Conservation (phyloP, 64 coral and sea anemone genomes). For the Porites lutea region DNA sequence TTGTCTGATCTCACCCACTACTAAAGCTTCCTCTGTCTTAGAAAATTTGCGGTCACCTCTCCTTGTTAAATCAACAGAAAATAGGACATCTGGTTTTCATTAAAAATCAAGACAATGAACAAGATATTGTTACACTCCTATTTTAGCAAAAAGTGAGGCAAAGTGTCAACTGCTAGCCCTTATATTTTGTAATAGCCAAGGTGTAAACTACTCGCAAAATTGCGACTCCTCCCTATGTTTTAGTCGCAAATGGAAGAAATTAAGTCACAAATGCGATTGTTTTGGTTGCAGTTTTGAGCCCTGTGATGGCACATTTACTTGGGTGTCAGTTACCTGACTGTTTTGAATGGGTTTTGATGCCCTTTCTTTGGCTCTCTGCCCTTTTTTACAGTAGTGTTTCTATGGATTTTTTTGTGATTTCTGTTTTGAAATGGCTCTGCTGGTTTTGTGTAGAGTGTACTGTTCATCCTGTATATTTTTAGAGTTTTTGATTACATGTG, state of each 20-base stretch:
- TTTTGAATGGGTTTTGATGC: no score
- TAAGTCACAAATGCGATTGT: no score
- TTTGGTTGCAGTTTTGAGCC: background rate
- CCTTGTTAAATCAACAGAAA: constrained; percentile 18
- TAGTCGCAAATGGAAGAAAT: background rate
- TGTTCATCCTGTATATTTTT: no score
- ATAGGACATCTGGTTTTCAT: background rate
- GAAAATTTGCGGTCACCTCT: background rate
- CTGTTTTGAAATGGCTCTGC: no score
- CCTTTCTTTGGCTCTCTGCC: no score
- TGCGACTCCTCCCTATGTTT: background rate
- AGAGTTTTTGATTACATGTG: no score
- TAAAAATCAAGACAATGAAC: no score
- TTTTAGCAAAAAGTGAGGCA: background rate
- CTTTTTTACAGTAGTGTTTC: no score
- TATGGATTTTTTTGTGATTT: no score
- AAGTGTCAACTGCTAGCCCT: background rate
- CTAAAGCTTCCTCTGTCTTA: constrained; percentile 38
- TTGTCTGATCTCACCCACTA: background rate
- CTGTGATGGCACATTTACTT: no score
- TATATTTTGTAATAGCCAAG: background rate
- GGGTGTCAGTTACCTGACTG: no score
- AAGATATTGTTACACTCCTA: background rate
- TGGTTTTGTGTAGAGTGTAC: no score
- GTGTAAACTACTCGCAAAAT: background rate